Evolutionary conservation across 2,888 invertebrate species (phyloP), one percentile per base, ranked within the genome.

Genomic region (Ormyrus labotus): DNA sequence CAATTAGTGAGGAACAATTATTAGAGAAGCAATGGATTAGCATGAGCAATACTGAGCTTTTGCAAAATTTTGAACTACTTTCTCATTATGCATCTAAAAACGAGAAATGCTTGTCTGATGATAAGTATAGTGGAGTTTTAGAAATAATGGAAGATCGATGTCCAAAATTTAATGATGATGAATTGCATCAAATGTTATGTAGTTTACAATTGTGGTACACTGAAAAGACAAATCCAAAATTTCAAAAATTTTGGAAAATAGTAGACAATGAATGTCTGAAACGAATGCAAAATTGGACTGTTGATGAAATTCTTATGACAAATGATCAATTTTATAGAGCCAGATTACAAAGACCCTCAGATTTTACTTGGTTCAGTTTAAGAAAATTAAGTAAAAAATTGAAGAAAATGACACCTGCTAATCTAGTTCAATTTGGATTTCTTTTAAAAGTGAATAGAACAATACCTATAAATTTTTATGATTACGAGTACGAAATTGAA

Each of bases 61-160:
- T 82, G 11, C n/a, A 57, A 0, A 83, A 83, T 67, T 83, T 83
- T 75, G 55, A 81, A 72, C 58, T 68, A 6, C 45, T 83, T 8
- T 77, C 81, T 19, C 65, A 61, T 8, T 75, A 74, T 69, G 73
- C 77, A 6, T 7, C 19, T 13, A 47, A 74, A 64, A 73, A 74
- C 61, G 19, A 53, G 5, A 60, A 65, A n/a, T 10, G 8, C 10
- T 50, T 73, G 6, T 0, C 34, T 4, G 34, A 45, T 58, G 58
- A 60, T 0, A 74, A 77, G 11, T 78, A 71, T 67, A 47, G 51
- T 58, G 68, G 47, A 11, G 57, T 83, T 50, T 51, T 80, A n/a
- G 51, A 81, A 75, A 19, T 69, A 51, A n/a, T 83, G 34, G 13
- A 10, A 13, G 48, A 45, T 13, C 50, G 19, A 55, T 19, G 53